Percentiles rank a stretch among this genome's conserved stretches.
Conservation (phyloP, 2,888 invertebrate species). For the Torymus auratus region DNA sequence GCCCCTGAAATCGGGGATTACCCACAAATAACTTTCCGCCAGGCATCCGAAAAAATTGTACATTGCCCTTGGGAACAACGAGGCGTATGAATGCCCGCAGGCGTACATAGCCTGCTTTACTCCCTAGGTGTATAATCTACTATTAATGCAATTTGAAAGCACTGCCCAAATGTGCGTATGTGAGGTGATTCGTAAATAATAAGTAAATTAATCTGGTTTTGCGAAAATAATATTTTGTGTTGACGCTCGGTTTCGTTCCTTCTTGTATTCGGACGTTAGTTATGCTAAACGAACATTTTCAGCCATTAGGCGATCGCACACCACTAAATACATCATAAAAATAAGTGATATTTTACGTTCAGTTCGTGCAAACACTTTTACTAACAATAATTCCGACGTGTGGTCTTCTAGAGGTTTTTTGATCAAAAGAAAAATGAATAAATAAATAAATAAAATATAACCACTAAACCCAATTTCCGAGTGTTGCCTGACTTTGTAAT, state of each 20-base stretch:
- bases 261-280: slow-evolving; percentile 55
- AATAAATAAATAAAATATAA: slow-evolving; percentile 30
- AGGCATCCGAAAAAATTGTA: too few relatives aligned
- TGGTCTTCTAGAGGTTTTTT: slow-evolving; percentile 35
- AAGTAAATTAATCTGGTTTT: slow-evolving; percentile 36
- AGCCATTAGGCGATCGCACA: slow-evolving; percentile 70
- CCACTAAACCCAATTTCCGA: slow-evolving; percentile 37
- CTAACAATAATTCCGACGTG: slow-evolving; percentile 51
- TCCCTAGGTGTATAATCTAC: too few relatives aligned
- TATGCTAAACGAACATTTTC: slow-evolving; percentile 52
- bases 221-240: slow-evolving; percentile 52
- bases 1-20: too few relatives aligned
- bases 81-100: too few relatives aligned
- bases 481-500: slow-evolving; percentile 50
- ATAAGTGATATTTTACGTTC: slow-evolving; percentile 52
- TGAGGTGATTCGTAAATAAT: slow-evolving; percentile 40
- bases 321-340: slow-evolving; percentile 65
- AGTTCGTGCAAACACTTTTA: slow-evolving; percentile 56
- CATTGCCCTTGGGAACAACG: too few relatives aligned
- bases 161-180: slow-evolving; percentile 38
- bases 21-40: too few relatives aligned
- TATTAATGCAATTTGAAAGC: too few relatives aligned
- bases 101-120: too few relatives aligned
- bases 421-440: slow-evolving; percentile 25
- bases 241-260: slow-evolving; percentile 58